Evolutionary conservation across 2,113 vertebrate species (phyloP), one percentile per base, ranked within the genome.

Genomic region (Eleginops maclovinus): DNA sequence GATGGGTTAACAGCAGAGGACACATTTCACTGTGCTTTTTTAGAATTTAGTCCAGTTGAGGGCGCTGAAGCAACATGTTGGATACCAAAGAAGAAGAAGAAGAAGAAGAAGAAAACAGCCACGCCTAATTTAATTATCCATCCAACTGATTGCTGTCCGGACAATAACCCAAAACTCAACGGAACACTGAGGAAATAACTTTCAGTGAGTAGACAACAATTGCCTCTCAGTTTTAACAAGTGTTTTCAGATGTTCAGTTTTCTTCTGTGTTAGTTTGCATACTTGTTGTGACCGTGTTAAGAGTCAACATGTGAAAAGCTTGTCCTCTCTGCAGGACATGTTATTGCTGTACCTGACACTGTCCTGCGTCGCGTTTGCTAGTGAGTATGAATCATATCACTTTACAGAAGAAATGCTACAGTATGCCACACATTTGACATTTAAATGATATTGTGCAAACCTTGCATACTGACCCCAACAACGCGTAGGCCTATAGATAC

Each of bases 291-390:
- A 26, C 4, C 24, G 24, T 19, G 19, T 9, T 59, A 36, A 36
- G 40, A 22, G 8, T 14, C 0, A 14, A 21, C 19, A 21, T 21
- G 26, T 3, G 5, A 19, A 28, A 51, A 15, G 19, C 26, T 5
- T 66, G 19, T 47, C 5, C 19, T 59, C 26, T 70, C 44, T 40
- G 13, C 53, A 75, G 75, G 75, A 59, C 12, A 83, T 83, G 81
- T 31, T 74, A 0, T 47, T 79, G 36, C 7, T 55, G 1, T 65
- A 3, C 53, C 0, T 26, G 2, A 8, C 9, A 4, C 13, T 66
- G 1, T 44, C 10, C 17, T 74, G 15, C 40, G 12, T 49, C 2
- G 1, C 54, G 15, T 47, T 36, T 7, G 81, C 65, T 75, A 51
- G 81, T 84, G 64, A 84, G 75, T 79, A 22, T 2, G 2, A 72